These are phyloP conservation scores for Crepidodera aurea DNA, from an alignment of 2,888 invertebrate genomes.

Conservation along the genomic window DNA sequence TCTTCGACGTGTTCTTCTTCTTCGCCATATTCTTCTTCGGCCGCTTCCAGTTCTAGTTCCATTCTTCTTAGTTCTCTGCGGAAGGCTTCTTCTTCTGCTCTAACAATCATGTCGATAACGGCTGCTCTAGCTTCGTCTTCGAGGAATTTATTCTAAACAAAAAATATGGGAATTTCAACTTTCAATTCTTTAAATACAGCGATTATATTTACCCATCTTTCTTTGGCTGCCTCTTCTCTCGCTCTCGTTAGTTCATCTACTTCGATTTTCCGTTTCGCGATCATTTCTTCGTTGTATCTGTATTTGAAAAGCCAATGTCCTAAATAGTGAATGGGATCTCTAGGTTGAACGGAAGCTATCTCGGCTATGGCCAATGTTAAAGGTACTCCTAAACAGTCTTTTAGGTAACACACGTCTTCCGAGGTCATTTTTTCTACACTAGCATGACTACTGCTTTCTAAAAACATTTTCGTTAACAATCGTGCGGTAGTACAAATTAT, in stretches of 20 bases:
- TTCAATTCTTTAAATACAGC: background rate
- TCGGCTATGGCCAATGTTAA: constrained; percentile 61
- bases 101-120: constrained; percentile 55
- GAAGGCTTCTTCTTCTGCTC: constrained; percentile 55
- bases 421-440: constrained; percentile 46
- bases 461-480: background rate
- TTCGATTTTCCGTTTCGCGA: constrained; percentile 52
- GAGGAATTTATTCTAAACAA: constrained; percentile 51
- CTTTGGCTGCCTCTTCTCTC: constrained; percentile 53
- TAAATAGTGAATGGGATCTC: constrained; percentile 63
- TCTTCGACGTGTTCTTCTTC: constrained; percentile 43
- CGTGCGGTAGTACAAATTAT: no score
- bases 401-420: constrained; percentile 58
- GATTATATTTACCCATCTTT: constrained; percentile 51
- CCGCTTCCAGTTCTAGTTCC: constrained; percentile 46
- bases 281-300: constrained; percentile 60
- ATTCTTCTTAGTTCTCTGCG: constrained; percentile 52
- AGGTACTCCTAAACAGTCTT: constrained; percentile 56
- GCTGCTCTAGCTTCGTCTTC: constrained; percentile 56
- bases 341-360: constrained; percentile 60
- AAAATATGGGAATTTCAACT: no score
- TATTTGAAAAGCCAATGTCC: constrained; percentile 64
- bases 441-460: constrained; percentile 6
- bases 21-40: constrained; percentile 48
- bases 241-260: constrained; percentile 54